phyloP scores from a whole-genome alignment of 2,113 vertebrate genomes.

The Siniperca knerii region DNA sequence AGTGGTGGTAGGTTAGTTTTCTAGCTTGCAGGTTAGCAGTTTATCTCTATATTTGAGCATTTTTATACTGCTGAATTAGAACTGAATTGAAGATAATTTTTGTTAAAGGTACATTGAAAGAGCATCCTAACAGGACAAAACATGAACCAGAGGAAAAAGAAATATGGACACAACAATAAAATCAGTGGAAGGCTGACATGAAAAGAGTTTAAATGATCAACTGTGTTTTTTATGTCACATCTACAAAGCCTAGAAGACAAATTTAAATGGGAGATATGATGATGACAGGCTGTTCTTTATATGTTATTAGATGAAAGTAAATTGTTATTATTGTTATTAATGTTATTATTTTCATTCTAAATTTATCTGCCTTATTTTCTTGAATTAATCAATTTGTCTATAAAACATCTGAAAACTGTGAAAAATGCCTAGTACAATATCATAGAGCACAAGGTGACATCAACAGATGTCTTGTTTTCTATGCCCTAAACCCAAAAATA shows the following conservation, averaged over 20 bases:
- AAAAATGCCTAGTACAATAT: no score
- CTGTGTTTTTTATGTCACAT: neutral
- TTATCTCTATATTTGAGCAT: neutral
- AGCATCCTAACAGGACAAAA: neutral
- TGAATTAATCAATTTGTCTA: no score
- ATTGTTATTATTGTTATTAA: no score
- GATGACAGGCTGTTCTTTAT: neutral
- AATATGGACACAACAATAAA: neutral
- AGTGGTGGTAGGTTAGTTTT: neutral
- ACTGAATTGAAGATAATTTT: no score
- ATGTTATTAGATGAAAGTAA: neutral
- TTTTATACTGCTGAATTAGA: neutral
- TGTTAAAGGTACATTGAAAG: no score
- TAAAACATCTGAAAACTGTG: no score
- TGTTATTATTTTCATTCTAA: no score
- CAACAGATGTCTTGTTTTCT: no score
- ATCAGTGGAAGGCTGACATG: neutral
- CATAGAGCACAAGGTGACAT: no score
- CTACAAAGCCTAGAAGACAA: neutral
- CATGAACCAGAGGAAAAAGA: neutral
- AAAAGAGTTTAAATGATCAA: neutral
- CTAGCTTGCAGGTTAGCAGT: neutral
- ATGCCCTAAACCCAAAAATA: no score
- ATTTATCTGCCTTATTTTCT: no score
- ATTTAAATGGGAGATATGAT: neutral